These are phyloP conservation scores for Sarcophaga subvicina DNA, from an alignment of 2,888 invertebrate species.

Conservation along the genomic window DNA sequence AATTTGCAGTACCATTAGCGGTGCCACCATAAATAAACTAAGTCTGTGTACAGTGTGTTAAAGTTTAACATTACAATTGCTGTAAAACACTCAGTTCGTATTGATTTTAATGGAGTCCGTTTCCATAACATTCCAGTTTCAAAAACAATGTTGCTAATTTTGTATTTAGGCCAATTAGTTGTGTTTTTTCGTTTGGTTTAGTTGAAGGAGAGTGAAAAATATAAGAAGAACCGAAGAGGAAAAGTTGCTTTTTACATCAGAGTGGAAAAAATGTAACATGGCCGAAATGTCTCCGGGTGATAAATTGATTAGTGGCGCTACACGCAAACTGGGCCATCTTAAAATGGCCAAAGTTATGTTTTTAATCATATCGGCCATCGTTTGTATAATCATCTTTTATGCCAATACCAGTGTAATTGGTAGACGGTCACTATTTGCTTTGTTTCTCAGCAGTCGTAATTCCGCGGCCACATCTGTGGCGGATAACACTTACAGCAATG, in stretches of 20 bases:
- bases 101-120: conserved; percentile 28
- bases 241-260: conserved; percentile 51
- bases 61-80: not conserved
- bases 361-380: conserved; percentile 67
- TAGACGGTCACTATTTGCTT: conserved; percentile 60
- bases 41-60: not conserved
- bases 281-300: conserved; percentile 68
- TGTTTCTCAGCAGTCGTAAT: conserved; percentile 60
- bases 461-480: conserved; percentile 16
- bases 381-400: conserved; percentile 66
- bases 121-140: conserved; percentile 55
- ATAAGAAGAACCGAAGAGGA: conserved; percentile 28
- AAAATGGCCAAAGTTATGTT: conserved; percentile 67
- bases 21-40: no score
- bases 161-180: conserved; percentile 63
- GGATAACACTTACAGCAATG: conserved; percentile 15
- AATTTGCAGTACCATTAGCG: no score
- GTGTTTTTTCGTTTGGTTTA: conserved; percentile 45
- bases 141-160: conserved; percentile 27
- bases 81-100: conserved; percentile 26
- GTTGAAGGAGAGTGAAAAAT: conserved; percentile 41
- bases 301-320: conserved; percentile 65
- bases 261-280: conserved; percentile 60
- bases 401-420: conserved; percentile 64
- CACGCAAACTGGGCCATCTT: conserved; percentile 63